These are phyloP conservation scores for Nemotelus pantherinus DNA, from an alignment of 2,888 invertebrate genomes.

Conservation along the genomic window DNA sequence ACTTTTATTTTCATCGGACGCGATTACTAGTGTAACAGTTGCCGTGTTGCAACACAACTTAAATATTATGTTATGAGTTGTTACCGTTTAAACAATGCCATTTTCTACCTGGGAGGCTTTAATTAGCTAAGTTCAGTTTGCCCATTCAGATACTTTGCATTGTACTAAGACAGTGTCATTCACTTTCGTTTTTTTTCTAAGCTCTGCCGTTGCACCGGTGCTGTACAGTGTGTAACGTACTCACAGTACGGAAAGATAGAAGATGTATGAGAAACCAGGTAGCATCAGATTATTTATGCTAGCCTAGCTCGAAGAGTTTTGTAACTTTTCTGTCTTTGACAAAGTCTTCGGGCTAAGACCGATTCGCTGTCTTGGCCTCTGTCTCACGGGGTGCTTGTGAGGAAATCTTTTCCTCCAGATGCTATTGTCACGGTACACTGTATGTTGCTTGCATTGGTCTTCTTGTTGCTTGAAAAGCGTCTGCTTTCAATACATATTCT, in stretches of 20 bases:
- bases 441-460: too few species aligned
- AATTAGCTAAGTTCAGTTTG: neutral
- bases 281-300: conserved; percentile 26
- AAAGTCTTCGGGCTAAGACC: conserved; percentile 21
- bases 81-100: conserved; percentile 28
- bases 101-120: conserved; percentile 23
- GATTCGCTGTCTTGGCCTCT: conserved; percentile 9
- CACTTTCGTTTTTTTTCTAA: conserved; percentile 36
- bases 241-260: neutral
- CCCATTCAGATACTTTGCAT: conserved; percentile 8
- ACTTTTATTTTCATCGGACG: conserved; percentile 32
- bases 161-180: conserved; percentile 30
- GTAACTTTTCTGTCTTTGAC: conserved; percentile 31
- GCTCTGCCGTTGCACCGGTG: neutral
- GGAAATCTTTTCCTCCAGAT: conserved; percentile 32
- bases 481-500: neutral
- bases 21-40: neutral
- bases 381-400: neutral
- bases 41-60: neutral
- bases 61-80: conserved; percentile 22
- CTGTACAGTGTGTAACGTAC: too few species aligned
- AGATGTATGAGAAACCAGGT: conserved; percentile 1
- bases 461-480: neutral
- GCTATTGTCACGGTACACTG: conserved; percentile 25
- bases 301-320: conserved; percentile 21